A percentile compares a stretch with the other conserved stretches of the same genome.
phyloP scores from a whole-genome alignment of 2,888 invertebrate species.

The Xanthorhoe designata region DNA sequence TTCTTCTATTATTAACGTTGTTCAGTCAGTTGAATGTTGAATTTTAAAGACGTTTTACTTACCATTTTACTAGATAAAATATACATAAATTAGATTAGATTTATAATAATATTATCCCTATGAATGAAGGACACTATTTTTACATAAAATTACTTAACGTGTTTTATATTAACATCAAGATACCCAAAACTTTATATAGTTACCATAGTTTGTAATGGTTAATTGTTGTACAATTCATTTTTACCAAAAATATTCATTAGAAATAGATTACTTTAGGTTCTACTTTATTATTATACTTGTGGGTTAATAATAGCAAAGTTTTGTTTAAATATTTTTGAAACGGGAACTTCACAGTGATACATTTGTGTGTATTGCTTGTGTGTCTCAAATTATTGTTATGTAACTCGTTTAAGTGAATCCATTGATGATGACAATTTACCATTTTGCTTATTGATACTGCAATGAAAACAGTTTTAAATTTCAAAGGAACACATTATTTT shows the following conservation, averaged over 20 bases:
- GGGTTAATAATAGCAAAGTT: not conserved
- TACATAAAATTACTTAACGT: not conserved
- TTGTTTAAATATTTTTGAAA: not conserved
- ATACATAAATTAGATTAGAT: not conserved
- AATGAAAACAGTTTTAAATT: too few relatives aligned
- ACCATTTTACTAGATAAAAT: not conserved
- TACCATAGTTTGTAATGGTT: not conserved
- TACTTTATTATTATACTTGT: not conserved
- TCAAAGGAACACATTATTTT: too few relatives aligned
- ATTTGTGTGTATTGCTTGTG: not conserved
- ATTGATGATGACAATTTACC: too few relatives aligned
- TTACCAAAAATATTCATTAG: slow-evolving; percentile 1
- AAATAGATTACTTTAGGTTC: not conserved
- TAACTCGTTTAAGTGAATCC: too few relatives aligned
- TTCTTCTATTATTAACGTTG: not conserved
- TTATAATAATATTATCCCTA: not conserved
- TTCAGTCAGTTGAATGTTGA: not conserved
- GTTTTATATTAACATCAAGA: not conserved
- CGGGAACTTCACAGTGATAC: not conserved
- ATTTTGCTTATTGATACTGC: too few relatives aligned
- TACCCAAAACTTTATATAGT: not conserved
- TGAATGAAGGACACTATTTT: not conserved
- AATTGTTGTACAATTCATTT: not conserved
- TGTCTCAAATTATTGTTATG: too few relatives aligned
- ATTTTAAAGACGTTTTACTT: not conserved